Evolutionary conservation across 1,140 invertebrate genomes (phyloP), one percentile per base, ranked within the genome.

Genomic region (Dendrolimus punctatus): DNA sequence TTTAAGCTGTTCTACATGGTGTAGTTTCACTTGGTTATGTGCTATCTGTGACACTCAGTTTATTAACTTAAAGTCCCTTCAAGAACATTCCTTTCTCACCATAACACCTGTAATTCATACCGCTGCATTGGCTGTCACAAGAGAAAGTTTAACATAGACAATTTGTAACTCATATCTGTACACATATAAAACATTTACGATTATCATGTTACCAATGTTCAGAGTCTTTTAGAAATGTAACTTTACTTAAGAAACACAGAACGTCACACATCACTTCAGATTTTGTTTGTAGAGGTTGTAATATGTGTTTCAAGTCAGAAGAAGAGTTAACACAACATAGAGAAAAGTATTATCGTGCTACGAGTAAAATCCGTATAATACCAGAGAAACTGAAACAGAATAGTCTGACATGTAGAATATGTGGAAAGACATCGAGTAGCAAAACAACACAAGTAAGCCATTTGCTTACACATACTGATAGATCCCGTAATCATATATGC

Each of bases 91-190:
- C 23, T 23, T 23, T 23, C 23, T 23, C 7, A 40, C 43, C 54
- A 55, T n/a, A 55, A 50, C 5, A 36, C 4, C n/a, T 55, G 54
- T 40, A 55, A 49, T 10, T 7, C 48, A 4, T 55, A 50, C 37
- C 39, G 49, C 5, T 56, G 55, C 36, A 46, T 45, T 2, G 55
- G 51, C 42, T 56, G 55, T 10, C 51, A 38, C 6, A 41, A 8
- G 0, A 46, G n/a, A 6, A 56, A 38, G 4, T 46, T 40, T n/a
- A 39, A 39, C 1, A 43, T 56, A 5, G 39, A 51, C 8, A 8
- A n/a, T 56, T 56, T 9, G 4, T 56, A 4, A 51, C 23, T n/a
- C 55, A 56, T 51, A 40, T 56, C 6, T 37, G 23, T 5, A 42
- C 4, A 41, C 55, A 56, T 7, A 39, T 23, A 23, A 56, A 56